These are phyloP conservation scores for Calypte anna DNA, from an alignment of 2,113 vertebrate species.

Conservation along the genomic window DNA sequence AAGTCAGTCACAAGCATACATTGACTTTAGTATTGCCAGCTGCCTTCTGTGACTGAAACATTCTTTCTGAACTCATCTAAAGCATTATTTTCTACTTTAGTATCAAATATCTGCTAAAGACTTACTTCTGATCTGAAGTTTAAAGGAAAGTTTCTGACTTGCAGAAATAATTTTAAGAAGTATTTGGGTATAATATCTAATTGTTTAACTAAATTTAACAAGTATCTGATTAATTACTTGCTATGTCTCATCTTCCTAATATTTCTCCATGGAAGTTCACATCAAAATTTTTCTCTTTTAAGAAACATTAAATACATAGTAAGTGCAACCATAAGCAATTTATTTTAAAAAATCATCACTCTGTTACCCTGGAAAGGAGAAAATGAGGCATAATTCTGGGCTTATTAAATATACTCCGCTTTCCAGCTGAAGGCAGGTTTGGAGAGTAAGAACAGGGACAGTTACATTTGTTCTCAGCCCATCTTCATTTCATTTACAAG, in stretches of 20 bases:
- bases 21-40: neutral
- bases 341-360: neutral
- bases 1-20: neutral
- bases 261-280: neutral
- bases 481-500: neutral
- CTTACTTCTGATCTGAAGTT: neutral
- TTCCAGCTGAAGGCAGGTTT: neutral
- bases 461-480: neutral
- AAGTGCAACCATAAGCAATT: neutral
- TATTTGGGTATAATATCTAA: neutral
- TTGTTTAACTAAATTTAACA: neutral
- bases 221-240: neutral
- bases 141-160: neutral
- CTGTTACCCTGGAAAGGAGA: neutral
- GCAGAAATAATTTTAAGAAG: neutral
- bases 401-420: neutral
- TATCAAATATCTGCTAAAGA: neutral
- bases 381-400: neutral
- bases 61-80: neutral
- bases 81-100: neutral
- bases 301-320: neutral
- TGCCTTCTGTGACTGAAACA: neutral
- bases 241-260: neutral
- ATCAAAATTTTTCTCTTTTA: neutral
- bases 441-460: neutral